Evolutionary conservation across 2,113 vertebrate genomes (phyloP), one percentile per base, ranked within the genome.

Genomic region (Syrmaticus mikado): DNA sequence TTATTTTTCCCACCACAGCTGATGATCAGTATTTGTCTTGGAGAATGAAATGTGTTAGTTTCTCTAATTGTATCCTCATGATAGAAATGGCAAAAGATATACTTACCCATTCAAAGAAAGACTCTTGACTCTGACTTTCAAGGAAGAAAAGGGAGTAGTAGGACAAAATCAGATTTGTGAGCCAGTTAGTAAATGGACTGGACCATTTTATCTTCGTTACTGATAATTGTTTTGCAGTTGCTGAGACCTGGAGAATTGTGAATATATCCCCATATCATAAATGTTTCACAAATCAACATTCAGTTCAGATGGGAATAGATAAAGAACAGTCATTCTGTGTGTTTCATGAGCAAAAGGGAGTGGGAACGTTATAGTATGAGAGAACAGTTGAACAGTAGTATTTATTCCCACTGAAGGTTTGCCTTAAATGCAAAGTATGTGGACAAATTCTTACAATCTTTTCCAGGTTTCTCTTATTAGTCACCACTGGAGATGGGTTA

Each of bases 121-220:
- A 70, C 36, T 94, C 62, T 64, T 67, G n/a, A 62, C n/a, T 22
- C 32, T 89, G 62, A 50, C 25, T 19, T 34, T 30, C 36, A 87
- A 28, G 45, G 66, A 82, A 85, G 61, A 71, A 88, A 75, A 16
- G 84, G 25, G 48, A 82, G 38, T 50, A 93, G 66, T 82, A 91
- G 74, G 45, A 89, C 82, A 76, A 80, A 95, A 82, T 4, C 17
- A 82, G 58, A 60, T 93, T 76, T 82, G 71, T 87, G 78, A 82
- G 34, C 27, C 53, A 62, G 70, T 43, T 90, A 67, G 68, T 79
- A 85, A 90, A 79, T 79, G 53, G 19, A 16, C 64, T 53, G 74
- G 66, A 67, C 89, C 17, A 3, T 94, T 94, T 92, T 74, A 90
- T 89, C 71, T 89, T 94, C 91, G 85, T 90, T 93, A 76, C 32